Conservation (phyloP, 2,113 vertebrate genomes). For the Butorides virescens region DNA sequence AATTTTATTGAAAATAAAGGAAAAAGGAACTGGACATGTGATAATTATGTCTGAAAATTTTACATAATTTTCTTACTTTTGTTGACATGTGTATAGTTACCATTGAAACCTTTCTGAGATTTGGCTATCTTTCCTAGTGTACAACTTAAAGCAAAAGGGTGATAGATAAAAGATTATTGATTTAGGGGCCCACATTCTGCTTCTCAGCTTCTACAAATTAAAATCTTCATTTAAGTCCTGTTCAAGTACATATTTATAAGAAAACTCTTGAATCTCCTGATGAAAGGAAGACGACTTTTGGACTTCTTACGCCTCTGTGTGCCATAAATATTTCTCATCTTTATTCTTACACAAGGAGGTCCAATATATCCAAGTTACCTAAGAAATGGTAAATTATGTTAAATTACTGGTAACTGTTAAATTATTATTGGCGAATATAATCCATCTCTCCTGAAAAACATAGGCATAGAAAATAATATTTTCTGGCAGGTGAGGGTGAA, state of each 20-base stretch:
- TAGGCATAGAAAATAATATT: not conserved
- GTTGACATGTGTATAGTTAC: not conserved
- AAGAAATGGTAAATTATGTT: not conserved
- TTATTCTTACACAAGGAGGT: not conserved
- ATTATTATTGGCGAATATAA: not conserved
- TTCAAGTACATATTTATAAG: not conserved
- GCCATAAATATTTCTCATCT: not conserved
- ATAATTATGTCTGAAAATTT: not conserved
- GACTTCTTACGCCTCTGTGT: not conserved
- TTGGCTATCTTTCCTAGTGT: not conserved
- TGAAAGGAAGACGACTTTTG: not conserved
- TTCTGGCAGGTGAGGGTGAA: not conserved
- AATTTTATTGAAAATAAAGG: not conserved
- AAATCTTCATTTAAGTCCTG: not conserved
- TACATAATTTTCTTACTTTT: not conserved
- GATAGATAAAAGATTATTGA: not conserved
- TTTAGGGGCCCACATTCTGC: not conserved
- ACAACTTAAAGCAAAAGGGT: not conserved
- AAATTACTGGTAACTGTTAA: not conserved
- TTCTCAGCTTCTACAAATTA: not conserved
- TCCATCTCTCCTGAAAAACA: not conserved
- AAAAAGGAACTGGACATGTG: not conserved
- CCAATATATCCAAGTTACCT: not conserved
- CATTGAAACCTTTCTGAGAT: not conserved
- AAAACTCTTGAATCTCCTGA: not conserved